Evolutionary conservation across 2,888 invertebrate species (phyloP).

Genomic region (Morinoia aosen): DNA sequence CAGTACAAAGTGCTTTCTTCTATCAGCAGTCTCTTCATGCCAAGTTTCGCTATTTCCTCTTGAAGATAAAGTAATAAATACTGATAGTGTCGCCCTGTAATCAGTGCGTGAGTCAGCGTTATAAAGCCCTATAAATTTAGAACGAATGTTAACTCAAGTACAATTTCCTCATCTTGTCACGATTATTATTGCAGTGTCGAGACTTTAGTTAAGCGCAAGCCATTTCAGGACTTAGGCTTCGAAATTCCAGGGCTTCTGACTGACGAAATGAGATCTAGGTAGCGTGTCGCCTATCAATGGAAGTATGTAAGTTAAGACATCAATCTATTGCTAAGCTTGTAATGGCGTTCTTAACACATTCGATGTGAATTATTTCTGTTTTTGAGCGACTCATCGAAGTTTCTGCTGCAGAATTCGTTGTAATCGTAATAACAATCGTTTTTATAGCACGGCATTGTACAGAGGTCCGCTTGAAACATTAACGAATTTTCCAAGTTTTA

Average conservation of each 20-base stretch:
- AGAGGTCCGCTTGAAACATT: not conserved
- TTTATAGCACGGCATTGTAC: no score
- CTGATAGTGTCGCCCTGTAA: not conserved
- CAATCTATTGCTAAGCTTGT: not conserved
- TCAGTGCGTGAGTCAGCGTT: not conserved
- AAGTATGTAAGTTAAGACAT: not conserved
- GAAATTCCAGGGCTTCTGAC: not conserved
- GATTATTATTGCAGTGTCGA: not conserved
- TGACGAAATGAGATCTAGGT: not conserved
- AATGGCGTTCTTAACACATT: not conserved
- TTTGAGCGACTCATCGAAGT: not conserved
- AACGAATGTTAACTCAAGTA: not conserved
- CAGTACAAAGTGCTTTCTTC: not conserved
- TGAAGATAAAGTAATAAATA: slow-evolving; percentile 3
- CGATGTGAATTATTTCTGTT: not conserved
- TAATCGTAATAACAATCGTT: no score
- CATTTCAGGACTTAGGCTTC: not conserved
- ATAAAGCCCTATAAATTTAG: not conserved
- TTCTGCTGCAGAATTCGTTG: not conserved
- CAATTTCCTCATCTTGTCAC: not conserved
- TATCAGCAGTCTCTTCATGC: not conserved
- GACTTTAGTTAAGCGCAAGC: not conserved
- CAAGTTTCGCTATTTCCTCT: not conserved
- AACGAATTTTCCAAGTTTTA: not conserved
- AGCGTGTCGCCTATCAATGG: not conserved